Evolutionary conservation across 2,888 invertebrate genomes (phyloP).

Genomic region (Automeris io): DNA sequence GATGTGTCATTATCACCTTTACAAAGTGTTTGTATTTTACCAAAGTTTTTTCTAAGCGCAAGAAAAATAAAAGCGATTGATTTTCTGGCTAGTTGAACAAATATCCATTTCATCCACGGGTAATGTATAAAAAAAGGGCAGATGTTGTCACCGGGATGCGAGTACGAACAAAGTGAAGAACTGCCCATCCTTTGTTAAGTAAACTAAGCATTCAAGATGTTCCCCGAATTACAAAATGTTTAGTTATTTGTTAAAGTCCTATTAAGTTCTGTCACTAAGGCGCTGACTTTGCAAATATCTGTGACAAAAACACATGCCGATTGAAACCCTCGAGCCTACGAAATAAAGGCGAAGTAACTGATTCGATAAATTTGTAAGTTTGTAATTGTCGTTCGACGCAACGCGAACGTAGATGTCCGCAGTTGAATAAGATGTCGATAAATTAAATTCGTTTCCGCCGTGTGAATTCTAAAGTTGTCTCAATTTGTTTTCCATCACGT

Average conservation of each 20-base stretch:
- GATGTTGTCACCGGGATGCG: slow-evolving; percentile 62
- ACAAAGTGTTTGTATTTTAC: slow-evolving; percentile 9
- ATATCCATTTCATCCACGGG: slow-evolving; percentile 64
- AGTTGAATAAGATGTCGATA: slow-evolving; percentile 69
- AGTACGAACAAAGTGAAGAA: slow-evolving; percentile 48
- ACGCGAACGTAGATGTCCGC: slow-evolving; percentile 53
- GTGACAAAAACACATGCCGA: slow-evolving; percentile 10
- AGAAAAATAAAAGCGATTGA: slow-evolving; percentile 60
- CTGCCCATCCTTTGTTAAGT: slow-evolving; percentile 60
- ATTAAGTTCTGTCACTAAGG: slow-evolving; percentile 70
- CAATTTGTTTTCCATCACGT: slow-evolving; percentile 64
- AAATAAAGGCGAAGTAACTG: slow-evolving; percentile 18
- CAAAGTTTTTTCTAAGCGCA: slow-evolving; percentile 8
- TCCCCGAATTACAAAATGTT: slow-evolving; percentile 73
- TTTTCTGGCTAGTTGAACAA: slow-evolving; percentile 75
- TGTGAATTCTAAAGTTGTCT: slow-evolving; percentile 66
- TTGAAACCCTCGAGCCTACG: slow-evolving; percentile 19
- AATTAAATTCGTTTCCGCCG: slow-evolving; percentile 75
- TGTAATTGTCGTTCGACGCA: slow-evolving; percentile 65
- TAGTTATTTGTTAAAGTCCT: slow-evolving; percentile 75
- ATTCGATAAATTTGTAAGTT: slow-evolving; percentile 26
- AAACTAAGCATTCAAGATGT: slow-evolving; percentile 67
- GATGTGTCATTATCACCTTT: slow-evolving; percentile 5
- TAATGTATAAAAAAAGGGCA: slow-evolving; percentile 59
- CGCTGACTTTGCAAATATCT: slow-evolving; percentile 37